Evolutionary conservation across 2,797 vertebrate species (phyloP), one percentile per base, ranked within the genome.

Genomic region (Macropodus opercularis): DNA sequence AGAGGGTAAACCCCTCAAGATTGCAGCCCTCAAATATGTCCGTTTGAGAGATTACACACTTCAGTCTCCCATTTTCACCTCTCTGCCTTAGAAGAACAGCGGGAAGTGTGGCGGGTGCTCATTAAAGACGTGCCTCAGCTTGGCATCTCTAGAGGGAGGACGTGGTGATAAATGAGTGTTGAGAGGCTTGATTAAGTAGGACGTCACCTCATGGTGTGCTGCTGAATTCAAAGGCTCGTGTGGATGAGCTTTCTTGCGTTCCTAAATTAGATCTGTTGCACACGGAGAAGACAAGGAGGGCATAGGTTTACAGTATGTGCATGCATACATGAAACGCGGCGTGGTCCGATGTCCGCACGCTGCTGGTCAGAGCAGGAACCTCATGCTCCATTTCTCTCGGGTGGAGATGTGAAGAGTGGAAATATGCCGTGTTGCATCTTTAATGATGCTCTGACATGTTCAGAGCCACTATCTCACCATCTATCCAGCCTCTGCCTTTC

Each of bases 361-460:
- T 63, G 59, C 53, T 62, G 77, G 71, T 70, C 70, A 69, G 69
- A 76, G 69, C 63, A 42, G 51, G 62, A 87, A 80, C 65, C 64
- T 74, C 69, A 75, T 82, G 84, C 85, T 84, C 86, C 65, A 82
- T 73, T 84, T 83, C 83, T 76, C 65, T 69, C 69, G 50, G 9
- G 53, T 48, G 27, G 52, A 72, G 75, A 88, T 75, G 64, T 85
- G 83, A 76, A 72, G 68, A 64, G 79, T 87, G 84, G 79, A 87
- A 86, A 77, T 81, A 85, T 86, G 80, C 38, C 43, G 13, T 58
- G 39, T 50, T 91, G 80, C 87, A 92, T 89, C 77, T 88, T 92
- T 91, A 87, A 92, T 93, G 88, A 86, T 55, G 76, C 66, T 72
- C 84, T 90, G 85, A 81, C 80, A 85, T 88, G 77, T 84, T 79